A percentile compares a stretch with the other conserved stretches of the same genome.
phyloP scores from a whole-genome alignment of 1,140 invertebrate species.

The Euglossa dilemma region DNA sequence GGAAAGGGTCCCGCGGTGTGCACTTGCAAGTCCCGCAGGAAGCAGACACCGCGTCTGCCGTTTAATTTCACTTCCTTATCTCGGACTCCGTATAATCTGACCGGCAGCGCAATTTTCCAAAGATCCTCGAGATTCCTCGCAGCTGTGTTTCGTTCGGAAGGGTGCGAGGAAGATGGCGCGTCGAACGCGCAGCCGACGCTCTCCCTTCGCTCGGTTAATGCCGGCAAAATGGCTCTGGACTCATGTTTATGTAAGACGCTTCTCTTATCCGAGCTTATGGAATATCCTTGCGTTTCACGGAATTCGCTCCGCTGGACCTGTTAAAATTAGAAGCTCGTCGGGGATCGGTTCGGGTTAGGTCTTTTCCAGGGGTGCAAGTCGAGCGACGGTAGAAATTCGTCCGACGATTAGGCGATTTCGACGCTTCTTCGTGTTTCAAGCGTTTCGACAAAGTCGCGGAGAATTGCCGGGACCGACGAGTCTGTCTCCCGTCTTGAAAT shows the following conservation, averaged over 20 bases:
- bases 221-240: not conserved
- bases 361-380: too few relatives aligned
- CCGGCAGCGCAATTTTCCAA: slow-evolving; percentile 49
- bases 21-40: slow-evolving; percentile 52
- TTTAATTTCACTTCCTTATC: slow-evolving; percentile 63
- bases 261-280: not conserved
- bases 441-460: too few relatives aligned
- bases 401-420: too few relatives aligned
- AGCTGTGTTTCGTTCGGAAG: not conserved
- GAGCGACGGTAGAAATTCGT: too few relatives aligned
- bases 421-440: too few relatives aligned
- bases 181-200: slow-evolving; percentile 13
- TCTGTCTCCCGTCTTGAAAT: too few relatives aligned
- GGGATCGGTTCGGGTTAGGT: too few relatives aligned
- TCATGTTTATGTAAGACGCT: slow-evolving; percentile 12
- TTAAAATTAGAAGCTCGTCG: not conserved
- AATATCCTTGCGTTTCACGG: not conserved
- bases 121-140: slow-evolving; percentile 46
- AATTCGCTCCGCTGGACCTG: not conserved
- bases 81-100: slow-evolving; percentile 57
- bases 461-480: too few relatives aligned
- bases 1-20: slow-evolving; percentile 27
- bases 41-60: slow-evolving; percentile 47
- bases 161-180: not conserved
- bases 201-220: not conserved